Base-by-base conservation (phyloP, 2,797 vertebrate genomes). In the Selene dorsalis region DNA sequence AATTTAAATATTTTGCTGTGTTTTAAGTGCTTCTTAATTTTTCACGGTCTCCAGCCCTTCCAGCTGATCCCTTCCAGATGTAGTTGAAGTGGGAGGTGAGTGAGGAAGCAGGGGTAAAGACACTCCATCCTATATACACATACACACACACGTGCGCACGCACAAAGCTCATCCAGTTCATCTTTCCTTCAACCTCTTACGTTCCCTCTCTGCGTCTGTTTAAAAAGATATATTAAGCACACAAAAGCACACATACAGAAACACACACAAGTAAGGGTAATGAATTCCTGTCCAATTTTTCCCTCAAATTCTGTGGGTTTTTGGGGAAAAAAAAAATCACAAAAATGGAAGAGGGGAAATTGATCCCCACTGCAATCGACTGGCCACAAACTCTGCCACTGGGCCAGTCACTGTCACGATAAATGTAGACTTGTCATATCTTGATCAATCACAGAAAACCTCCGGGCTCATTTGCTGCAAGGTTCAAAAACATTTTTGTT, bases 11-110 rank as follows among this genome's bases (percentile, higher is more conserved):
- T 92, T 92, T 93, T 84, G 87, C 84, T 55, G 76, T 70, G 75
- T 91, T 92, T 90, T 87, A 92, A 92, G 87, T 88, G 90, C 87
- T 94, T 91, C 83, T 90, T 93, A 90, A 91, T 93, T 94, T 93
- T 92, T 92, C 82, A 87, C 52, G 63, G 72, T 82, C 79, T 91
- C 87, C 68, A 69, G 68, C 59, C 50, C 72, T 81, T 82, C 78
- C 63, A 88, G 60, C 82, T 91, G 88, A 93, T 93, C 48, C 79
- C 41, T 93, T 94, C 91, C 92, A 94, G 91, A 94, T 94, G 94
- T 89, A 81, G 10, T 60, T 88, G 4, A 77, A 64, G 64, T 65
- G 62, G 50, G 83, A 89, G 82, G 83, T 84, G 82, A 90, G 75
- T 69, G 82, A 82, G 83, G 84, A 90, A 81, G 70, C 45, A 74